Base-by-base conservation (phyloP, 2,113 vertebrate genomes). In the Callipepla squamata region DNA sequence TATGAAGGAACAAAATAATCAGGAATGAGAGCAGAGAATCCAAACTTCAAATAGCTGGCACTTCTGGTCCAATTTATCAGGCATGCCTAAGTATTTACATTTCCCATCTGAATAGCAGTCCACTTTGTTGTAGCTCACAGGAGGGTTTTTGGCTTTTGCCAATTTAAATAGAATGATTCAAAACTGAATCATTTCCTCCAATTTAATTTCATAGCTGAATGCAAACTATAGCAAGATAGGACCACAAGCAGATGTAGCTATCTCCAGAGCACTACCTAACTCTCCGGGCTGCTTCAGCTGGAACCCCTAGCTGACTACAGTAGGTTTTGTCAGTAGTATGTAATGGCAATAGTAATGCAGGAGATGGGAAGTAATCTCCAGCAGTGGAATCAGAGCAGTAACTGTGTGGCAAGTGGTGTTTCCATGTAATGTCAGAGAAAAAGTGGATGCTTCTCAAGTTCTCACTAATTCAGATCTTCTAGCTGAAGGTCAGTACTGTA, bases 141-240 rank as follows among this genome's bases (percentile, higher is more conserved):
- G 83, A 97, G 94, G 78, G 89, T 85, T 96, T 96, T 93, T 44
- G 28, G 90, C 82, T 95, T 96, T 93, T 96, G 96, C 94, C 89
- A 94, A 93, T 94, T 96, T 94, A 91, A 97, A 96, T 86, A 93
- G 80, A 92, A 96, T 94, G 66, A 97, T 95, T 97, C 32, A 83
- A 97, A 96, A 97, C 61, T 72, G 92, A 98, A 96, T 97, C 93
- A 96, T 94, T 98, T 98, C 91, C 97, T 97, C 88, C 90, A 95
- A 97, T 97, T 97, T 97, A 96, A 95, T 97, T 94, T 97, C 94
- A 96, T 93, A 97, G 89, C 81, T 95, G 84, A 97, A 95, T 40
- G 38, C 79, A 92, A 97, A 96, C 80, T 94, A 84, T 57, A 95
- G 95, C 87, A 94, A 96, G 96, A 96, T 94, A 94, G 96, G 88